Percentiles rank a stretch among this genome's conserved stretches.
Evolutionary conservation across 1,140 invertebrate genomes (phyloP).

Genomic region (Phthorimaea operculella): DNA sequence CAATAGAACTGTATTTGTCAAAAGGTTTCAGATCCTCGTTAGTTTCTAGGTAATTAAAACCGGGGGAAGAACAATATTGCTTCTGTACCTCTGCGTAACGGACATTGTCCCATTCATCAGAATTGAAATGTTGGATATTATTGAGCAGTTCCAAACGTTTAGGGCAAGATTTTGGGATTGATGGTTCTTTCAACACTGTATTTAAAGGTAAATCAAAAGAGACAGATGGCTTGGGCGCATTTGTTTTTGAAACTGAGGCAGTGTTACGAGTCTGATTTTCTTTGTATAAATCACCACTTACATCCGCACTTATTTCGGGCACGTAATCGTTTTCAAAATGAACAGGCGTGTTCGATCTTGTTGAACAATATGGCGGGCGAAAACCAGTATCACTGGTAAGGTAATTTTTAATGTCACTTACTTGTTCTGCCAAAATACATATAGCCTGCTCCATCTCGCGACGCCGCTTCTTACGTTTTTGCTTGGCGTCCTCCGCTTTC

Average conservation of each 20-base stretch:
- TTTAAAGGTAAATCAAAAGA: not conserved
- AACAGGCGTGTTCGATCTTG: not conserved
- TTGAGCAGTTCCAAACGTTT: not conserved
- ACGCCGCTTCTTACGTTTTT: not conserved
- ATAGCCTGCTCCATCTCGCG: not conserved
- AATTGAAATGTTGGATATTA: not conserved
- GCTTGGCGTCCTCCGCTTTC: not conserved
- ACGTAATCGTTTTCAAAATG: not conserved
- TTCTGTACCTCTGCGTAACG: slow-evolving; percentile 1
- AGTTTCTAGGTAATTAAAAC: not conserved
- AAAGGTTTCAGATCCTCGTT: slow-evolving; percentile 1
- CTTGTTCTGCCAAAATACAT: not conserved
- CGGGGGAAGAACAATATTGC: not conserved
- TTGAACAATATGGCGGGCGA: not conserved
- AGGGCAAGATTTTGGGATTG: slow-evolving; percentile 1
- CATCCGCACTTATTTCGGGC: not conserved
- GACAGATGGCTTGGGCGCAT: not conserved
- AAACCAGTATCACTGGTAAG: not conserved
- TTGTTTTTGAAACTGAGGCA: not conserved
- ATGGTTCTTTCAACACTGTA: slow-evolving; percentile 7
- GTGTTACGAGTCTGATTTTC: not conserved
- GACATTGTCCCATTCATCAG: not conserved
- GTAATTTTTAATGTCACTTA: not conserved
- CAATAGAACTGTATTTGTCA: not conserved
- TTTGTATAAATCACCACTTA: slow-evolving; percentile 1